Percentiles rank a stretch among this genome's conserved stretches.
phyloP scores from a whole-genome alignment of 2,888 invertebrate species.

The Byasa hedistus region DNA sequence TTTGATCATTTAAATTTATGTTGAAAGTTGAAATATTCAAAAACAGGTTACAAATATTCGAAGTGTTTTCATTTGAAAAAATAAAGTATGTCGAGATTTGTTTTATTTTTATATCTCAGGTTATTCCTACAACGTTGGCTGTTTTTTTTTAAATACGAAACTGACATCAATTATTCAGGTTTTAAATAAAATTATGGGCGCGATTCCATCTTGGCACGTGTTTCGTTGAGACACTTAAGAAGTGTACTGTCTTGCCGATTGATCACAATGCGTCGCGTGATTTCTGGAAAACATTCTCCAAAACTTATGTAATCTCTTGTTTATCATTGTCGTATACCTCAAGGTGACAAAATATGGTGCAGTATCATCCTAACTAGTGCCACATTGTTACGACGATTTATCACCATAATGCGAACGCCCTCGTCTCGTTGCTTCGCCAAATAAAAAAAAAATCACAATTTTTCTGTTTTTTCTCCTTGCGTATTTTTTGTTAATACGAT shows the following conservation, averaged over 20 bases:
- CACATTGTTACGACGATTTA: no score
- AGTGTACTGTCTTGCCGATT: slow-evolving; percentile 8
- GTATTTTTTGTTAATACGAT: neutral
- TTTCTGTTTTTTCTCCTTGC: neutral
- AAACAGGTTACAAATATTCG: neutral
- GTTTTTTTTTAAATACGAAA: slow-evolving; percentile 8
- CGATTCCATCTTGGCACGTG: slow-evolving; percentile 29
- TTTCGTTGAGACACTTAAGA: slow-evolving; percentile 21
- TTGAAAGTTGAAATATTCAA: neutral
- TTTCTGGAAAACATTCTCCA: slow-evolving; percentile 11
- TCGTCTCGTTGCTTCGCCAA: no score
- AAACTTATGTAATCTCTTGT: slow-evolving; percentile 3
- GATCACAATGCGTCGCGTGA: slow-evolving; percentile 8
- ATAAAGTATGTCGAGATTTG: slow-evolving; percentile 6
- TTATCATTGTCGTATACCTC: neutral
- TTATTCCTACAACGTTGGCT: slow-evolving; percentile 3
- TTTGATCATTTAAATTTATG: slow-evolving; percentile 9
- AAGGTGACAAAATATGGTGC: no score
- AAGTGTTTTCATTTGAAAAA: neutral
- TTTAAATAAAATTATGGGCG: slow-evolving; percentile 27
- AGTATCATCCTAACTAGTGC: no score
- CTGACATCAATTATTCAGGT: slow-evolving; percentile 15
- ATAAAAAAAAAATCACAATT: neutral
- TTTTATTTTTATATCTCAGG: slow-evolving; percentile 9
- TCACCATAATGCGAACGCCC: no score